Base-by-base conservation (phyloP, 2,888 invertebrate species). In the Byasa hedistus region DNA sequence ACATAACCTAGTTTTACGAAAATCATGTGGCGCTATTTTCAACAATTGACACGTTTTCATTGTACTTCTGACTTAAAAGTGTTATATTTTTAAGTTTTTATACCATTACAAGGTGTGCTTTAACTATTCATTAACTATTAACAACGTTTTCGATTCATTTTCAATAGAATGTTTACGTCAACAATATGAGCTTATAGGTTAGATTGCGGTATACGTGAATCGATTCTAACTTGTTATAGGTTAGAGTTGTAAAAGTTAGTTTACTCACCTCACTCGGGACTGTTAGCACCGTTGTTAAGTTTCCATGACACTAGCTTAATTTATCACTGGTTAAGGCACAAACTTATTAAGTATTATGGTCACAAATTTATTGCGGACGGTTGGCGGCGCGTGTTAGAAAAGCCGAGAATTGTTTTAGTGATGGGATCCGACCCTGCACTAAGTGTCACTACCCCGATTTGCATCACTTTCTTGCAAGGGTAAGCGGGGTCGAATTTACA, bases 321-420 rank as follows among this genome's bases (percentile, higher is more conserved):
- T 62, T 73, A 68, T 69, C 69, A 74, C 65, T 72, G 52, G 62
- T 68, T 78, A 79, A 79, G 79, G 80, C 80, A 81, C 81, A 77
- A 68, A 71, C 72, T 74, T 72, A 60, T 64, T 72, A 72, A 72
- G 70, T 69, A 72, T 62, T 71, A 69, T 69, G 73, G 69, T 73
- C 71, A 69, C 70, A 71, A 71, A 65, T 66, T 68, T 69, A 68
- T 68, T 69, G 70, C 62, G 69, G 72, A 72, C 73, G 72, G 71
- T 74, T 69, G 64, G 57, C 52, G 69, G 70, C 73, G 72, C 72
- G 68, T 68, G 66, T 57, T 66, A 57, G 57, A 44, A 60, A 57
- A 64, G 68, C 70, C 69, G 64, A 59, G 58, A 57, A 57, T 64
- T 67, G 62, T 66, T 65, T 56, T 72, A 75, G 72, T 66, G 66